These are phyloP conservation scores for Cyaniris semiargus DNA, from an alignment of 2,888 invertebrate species.

Conservation along the genomic window DNA sequence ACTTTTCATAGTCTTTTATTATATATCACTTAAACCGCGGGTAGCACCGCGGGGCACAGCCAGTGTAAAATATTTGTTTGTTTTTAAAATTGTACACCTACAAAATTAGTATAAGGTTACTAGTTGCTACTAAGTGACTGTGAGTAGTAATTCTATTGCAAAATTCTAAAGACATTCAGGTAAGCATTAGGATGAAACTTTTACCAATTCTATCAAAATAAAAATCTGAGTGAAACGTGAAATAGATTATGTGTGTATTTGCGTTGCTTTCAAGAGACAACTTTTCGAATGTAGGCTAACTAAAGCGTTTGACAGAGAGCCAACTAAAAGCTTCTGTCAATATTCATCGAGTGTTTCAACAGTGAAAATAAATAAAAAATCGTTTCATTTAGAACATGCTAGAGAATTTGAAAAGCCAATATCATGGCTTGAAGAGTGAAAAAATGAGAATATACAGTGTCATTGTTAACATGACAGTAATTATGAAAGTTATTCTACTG, in stretches of 20 bases:
- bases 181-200: too few species aligned
- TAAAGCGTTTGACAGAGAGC: constrained; percentile 27
- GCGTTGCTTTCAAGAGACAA: constrained; percentile 17
- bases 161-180: too few species aligned
- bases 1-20: too few species aligned
- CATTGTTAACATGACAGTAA: not conserved
- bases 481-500: too few species aligned
- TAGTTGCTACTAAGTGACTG: too few species aligned
- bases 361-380: constrained; percentile 9
- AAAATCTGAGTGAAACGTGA: not conserved
- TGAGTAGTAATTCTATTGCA: too few species aligned
- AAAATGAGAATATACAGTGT: not conserved
- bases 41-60: too few species aligned
- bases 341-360: constrained; percentile 22
- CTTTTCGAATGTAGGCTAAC: constrained; percentile 23
- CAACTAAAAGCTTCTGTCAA: constrained; percentile 31
- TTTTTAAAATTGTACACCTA: too few species aligned
- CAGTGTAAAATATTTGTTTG: too few species aligned
- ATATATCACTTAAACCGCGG: too few species aligned
- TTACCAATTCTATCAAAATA: not conserved
- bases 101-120: too few species aligned
- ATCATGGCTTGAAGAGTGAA: not conserved
- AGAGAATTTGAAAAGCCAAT: not conserved
- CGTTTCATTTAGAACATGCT: not conserved
- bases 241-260: constrained; percentile 19